phyloP scores from a whole-genome alignment of 2,797 vertebrate species.

The Poliocrania exsul region DNA sequence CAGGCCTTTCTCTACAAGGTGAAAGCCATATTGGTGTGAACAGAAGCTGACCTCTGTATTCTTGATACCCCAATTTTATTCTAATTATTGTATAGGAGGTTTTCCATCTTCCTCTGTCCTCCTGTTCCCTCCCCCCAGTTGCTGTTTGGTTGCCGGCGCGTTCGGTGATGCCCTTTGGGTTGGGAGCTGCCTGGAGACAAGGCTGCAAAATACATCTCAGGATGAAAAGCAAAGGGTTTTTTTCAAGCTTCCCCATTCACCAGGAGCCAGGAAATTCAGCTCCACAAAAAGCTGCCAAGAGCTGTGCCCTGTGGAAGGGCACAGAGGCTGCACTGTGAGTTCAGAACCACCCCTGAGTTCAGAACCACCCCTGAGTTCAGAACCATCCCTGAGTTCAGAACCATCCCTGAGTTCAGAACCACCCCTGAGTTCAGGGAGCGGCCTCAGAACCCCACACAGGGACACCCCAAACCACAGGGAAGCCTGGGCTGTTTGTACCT shows the following conservation, averaged over 20 bases:
- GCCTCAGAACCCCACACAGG: neutral
- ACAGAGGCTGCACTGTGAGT: accelerated
- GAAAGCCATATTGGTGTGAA: conserved; percentile 77
- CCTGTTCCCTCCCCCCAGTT: conserved; percentile 25
- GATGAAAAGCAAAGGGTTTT: conserved; percentile 39
- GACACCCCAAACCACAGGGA: neutral
- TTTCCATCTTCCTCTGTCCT: conserved; percentile 65
- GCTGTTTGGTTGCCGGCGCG: conserved; percentile 60
- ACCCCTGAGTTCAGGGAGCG: neutral
- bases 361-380: too few species aligned
- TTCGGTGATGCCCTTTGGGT: conserved; percentile 64
- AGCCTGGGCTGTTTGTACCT: too few species aligned
- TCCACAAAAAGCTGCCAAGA: neutral
- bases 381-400: too few species aligned
- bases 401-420: too few species aligned
- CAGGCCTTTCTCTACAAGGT: conserved; percentile 81
- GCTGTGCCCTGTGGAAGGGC: neutral
- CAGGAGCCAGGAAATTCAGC: neutral
- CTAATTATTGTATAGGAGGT: conserved; percentile 74
- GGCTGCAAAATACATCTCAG: conserved; percentile 39
- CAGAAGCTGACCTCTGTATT: conserved; percentile 82
- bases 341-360: too few species aligned
- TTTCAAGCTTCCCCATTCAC: conserved; percentile 5
- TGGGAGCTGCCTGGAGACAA: conserved; percentile 69
- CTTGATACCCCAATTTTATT: conserved; percentile 81